Percentiles rank a stretch among this genome's conserved stretches.
Conservation (phyloP, 2,797 vertebrate genomes). For the Remorina albescens region DNA sequence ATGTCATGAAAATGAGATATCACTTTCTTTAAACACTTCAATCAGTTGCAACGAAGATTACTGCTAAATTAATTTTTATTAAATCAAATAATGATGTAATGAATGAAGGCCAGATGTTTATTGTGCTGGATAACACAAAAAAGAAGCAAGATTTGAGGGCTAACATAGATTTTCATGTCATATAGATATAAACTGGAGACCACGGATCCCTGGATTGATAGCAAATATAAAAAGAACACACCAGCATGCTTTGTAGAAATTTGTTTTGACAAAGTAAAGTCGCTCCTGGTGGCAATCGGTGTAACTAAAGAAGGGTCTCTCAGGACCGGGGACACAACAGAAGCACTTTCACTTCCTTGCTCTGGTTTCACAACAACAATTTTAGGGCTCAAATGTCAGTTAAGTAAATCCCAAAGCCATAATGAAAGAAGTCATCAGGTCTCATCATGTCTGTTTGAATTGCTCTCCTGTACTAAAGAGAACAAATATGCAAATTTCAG, state of each 20-base stretch:
- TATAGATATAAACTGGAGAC: no score
- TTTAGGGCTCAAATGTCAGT: neutral
- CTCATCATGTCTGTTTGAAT: neutral
- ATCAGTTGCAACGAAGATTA: neutral
- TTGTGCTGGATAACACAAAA: no score
- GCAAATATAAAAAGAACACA: neutral
- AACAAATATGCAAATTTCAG: slow-evolving; percentile 22
- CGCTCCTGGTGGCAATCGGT: slow-evolving; percentile 7
- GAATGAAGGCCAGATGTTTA: neutral
- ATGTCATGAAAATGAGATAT: neutral
- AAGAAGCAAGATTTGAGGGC: no score
- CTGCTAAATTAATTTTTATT: neutral
- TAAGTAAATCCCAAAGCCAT: neutral
- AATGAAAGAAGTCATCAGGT: neutral
- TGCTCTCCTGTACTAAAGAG: neutral
- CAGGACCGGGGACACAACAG: neutral
- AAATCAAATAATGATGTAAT: neutral
- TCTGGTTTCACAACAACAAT: neutral
- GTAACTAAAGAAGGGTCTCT: neutral
- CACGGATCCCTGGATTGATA: no score
- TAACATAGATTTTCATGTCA: no score
- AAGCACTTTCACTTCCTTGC: neutral
- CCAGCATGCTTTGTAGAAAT: neutral
- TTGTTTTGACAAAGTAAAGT: no score
- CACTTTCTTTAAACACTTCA: neutral